Conservation (phyloP, 2,888 invertebrate genomes). For the Orchesellides sinensis region DNA sequence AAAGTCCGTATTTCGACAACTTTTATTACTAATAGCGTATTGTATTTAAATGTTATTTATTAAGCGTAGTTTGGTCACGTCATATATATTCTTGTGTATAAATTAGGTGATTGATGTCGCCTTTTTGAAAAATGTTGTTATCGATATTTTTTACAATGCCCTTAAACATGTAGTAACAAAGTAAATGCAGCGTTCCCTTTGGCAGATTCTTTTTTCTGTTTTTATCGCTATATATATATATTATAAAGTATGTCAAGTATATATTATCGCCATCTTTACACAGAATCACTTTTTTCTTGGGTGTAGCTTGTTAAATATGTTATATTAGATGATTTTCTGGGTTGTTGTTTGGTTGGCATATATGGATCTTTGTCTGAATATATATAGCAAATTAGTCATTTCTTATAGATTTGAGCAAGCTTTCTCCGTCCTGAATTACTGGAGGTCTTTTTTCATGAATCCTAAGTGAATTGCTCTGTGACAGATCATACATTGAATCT, state of each 20-base stretch:
- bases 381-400: constrained; percentile 35
- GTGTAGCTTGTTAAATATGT: constrained; percentile 25
- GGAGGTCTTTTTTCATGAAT: constrained; percentile 41
- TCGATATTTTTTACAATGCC: constrained; percentile 19
- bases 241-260: constrained; percentile 27
- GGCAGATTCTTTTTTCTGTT: constrained; percentile 39
- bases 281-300: constrained; percentile 27
- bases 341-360: constrained; percentile 38
- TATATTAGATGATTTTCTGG: too few species aligned
- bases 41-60: constrained; percentile 41
- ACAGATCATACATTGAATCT: too few species aligned
- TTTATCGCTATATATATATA: constrained; percentile 14
- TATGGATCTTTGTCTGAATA: constrained; percentile 36
- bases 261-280: constrained; percentile 40
- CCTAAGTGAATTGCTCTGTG: constrained; percentile 32
- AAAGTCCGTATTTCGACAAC: too few species aligned
- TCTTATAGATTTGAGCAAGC: constrained; percentile 63
- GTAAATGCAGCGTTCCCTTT: constrained; percentile 63
- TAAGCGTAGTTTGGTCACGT: constrained; percentile 67
- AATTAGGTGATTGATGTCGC: constrained; percentile 58
- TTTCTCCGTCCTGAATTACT: constrained; percentile 45
- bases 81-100: constrained; percentile 24
- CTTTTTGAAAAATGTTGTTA: constrained; percentile 16
- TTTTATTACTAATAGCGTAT: not conserved
- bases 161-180: constrained; percentile 63